Percentiles rank a stretch among this genome's conserved stretches.
Evolutionary conservation across 2,888 invertebrate genomes (phyloP).

Genomic region (Ommatoiulus sabulosus): DNA sequence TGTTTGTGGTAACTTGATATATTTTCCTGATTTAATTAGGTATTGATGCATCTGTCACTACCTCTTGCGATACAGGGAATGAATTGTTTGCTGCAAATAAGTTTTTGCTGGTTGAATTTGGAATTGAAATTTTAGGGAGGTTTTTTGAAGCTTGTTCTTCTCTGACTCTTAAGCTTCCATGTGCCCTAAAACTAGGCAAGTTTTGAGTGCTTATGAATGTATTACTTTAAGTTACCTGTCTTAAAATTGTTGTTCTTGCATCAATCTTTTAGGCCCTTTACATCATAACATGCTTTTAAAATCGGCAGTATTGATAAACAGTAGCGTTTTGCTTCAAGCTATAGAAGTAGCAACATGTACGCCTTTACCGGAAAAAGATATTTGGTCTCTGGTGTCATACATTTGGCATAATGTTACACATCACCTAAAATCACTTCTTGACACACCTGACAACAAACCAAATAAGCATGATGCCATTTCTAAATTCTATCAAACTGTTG

Average conservation of each 20-base stretch:
- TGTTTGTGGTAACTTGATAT: not conserved
- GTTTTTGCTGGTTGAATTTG: not conserved
- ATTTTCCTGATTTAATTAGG: not conserved
- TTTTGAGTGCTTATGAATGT: not conserved
- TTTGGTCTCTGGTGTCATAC: not conserved
- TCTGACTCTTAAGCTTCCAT: not conserved
- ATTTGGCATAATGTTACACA: not conserved
- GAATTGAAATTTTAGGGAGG: not conserved
- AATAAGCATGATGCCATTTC: not conserved
- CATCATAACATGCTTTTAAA: not conserved
- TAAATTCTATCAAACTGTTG: slow-evolving; percentile 14
- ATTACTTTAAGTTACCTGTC: not conserved
- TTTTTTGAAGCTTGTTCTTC: not conserved
- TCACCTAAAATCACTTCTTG: not conserved
- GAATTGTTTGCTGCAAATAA: not conserved
- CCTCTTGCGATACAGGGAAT: not conserved
- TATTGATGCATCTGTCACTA: not conserved
- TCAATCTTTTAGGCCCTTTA: not conserved
- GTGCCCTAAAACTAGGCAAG: not conserved
- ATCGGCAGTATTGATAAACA: not conserved
- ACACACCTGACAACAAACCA: not conserved
- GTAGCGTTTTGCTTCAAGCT: not conserved
- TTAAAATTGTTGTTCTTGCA: not conserved
- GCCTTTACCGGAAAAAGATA: not conserved
- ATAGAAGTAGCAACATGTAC: not conserved